Evolutionary conservation across 1,140 invertebrate species (phyloP).

Genomic region (Chironomus tepperi): DNA sequence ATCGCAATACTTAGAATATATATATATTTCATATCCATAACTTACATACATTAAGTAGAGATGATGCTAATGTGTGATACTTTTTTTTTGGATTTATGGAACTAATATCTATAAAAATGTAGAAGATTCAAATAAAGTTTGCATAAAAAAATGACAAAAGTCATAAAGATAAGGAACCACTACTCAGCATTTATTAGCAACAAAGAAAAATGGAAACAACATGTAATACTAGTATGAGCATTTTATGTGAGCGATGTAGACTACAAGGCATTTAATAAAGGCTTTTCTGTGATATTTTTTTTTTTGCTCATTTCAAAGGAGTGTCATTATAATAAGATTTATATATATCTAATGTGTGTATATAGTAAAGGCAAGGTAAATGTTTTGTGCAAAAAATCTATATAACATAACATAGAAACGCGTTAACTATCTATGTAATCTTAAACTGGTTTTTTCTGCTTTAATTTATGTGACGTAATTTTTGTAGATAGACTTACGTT

Average conservation of each 20-base stretch:
- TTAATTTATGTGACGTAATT: conserved; percentile 24
- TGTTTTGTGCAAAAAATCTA: conserved; percentile 19
- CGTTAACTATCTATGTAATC: conserved; percentile 22
- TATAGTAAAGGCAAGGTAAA: neutral
- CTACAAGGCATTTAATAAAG: conserved; percentile 17
- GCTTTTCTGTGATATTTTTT: conserved; percentile 17
- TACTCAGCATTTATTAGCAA: too few species aligned
- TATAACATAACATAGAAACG: conserved; percentile 5
- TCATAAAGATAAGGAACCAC: too few species aligned
- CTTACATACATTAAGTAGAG: too few species aligned
- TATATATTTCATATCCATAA: too few species aligned
- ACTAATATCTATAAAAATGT: too few species aligned
- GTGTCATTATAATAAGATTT: conserved; percentile 23
- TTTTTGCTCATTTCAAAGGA: conserved; percentile 5
- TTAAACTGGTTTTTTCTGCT: conserved; percentile 18
- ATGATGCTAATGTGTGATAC: too few species aligned
- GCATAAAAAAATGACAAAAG: too few species aligned
- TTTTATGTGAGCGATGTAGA: neutral
- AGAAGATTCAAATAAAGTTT: too few species aligned
- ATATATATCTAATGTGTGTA: neutral
- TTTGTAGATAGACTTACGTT: neutral
- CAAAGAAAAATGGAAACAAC: neutral
- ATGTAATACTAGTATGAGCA: conserved; percentile 1
- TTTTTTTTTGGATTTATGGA: too few species aligned
- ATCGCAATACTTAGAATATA: too few species aligned